Evolutionary conservation across 2,888 invertebrate genomes (phyloP), one percentile per base, ranked within the genome.

Genomic region (Eubasilissa splendida): DNA sequence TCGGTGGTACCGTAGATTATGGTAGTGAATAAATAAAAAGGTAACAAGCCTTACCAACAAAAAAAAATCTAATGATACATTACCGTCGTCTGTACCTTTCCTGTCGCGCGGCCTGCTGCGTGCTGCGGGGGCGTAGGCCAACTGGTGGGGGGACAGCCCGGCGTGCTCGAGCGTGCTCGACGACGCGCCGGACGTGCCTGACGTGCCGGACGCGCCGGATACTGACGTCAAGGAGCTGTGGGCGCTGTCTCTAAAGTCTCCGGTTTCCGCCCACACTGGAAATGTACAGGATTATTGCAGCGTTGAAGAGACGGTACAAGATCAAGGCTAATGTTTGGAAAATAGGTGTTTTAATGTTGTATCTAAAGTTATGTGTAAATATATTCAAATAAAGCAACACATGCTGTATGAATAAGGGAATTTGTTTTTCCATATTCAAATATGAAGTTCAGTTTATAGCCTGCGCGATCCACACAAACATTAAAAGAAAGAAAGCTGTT

Each of bases 221-320:
- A 89, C 89, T 52, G 95, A 94, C 85, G 93, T 90, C 86, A 93
- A 90, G 68, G 93, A 92, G 84, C 92, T 93, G 87, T 95, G 96
- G 84, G 95, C 93, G 85, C 93, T 94, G 90, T 96, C 96, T 85
- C 96, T 93, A 88, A 96, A 96, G 90, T 96, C 96, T 84, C 95
- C 95, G 80, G 95, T 95, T 89, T 96, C 96, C 84, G 96, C 96
- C 96, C 96, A 96, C 88, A 96, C 96, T 96, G 94, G 85, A 92
- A 93, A 76, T 53, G n/a, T 33, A 70, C 80, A 71, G 42, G 54
- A 52, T 76, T 75, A 82, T 82, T 82, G 82, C 80, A 81, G 81
- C 71, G 71, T 76, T 81, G 81, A 33, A 22, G 10, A 65, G 70
- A 52, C n/a, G n/a, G 42, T 5, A 42, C 42, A 42, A 42, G 42